Conservation (phyloP, 2,888 invertebrate genomes). For the Melanchra persicariae region DNA sequence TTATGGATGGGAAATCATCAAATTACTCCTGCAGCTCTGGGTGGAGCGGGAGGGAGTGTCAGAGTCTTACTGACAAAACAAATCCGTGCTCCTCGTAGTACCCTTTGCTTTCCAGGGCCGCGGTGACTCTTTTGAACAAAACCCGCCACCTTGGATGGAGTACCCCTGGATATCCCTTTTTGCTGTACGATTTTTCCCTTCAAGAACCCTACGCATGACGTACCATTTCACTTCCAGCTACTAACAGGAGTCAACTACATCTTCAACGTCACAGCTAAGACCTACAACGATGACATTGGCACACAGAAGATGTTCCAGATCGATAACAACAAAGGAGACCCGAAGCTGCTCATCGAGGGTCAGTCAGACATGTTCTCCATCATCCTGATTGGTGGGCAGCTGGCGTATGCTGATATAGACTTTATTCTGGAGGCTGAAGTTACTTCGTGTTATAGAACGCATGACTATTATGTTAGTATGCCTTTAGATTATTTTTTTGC, state of each 20-base stretch:
- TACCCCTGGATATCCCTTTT: neutral
- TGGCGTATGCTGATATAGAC: conserved; percentile 72
- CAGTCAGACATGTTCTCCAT: conserved; percentile 76
- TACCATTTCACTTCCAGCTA: conserved; percentile 67
- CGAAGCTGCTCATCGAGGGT: conserved; percentile 74
- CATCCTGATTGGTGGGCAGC: conserved; percentile 75
- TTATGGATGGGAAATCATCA: too few relatives aligned
- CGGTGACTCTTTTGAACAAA: too few relatives aligned
- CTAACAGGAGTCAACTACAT: conserved; percentile 77
- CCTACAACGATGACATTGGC: conserved; percentile 42
- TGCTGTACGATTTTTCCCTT: neutral
- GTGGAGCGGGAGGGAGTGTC: too few relatives aligned
- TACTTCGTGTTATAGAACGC: conserved; percentile 76
- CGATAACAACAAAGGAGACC: conserved; percentile 75
- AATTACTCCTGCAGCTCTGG: too few relatives aligned
- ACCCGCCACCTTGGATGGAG: too few relatives aligned
- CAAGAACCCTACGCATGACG: neutral
- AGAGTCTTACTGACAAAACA: too few relatives aligned
- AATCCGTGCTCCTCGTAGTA: too few relatives aligned
- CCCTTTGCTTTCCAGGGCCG: too few relatives aligned
- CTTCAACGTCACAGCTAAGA: conserved; percentile 75
- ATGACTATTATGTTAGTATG: conserved; percentile 80
- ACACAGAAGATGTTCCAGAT: conserved; percentile 74
- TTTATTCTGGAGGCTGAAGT: conserved; percentile 77
- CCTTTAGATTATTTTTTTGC: neutral